Evolutionary conservation across 2,888 invertebrate species (phyloP).

Genomic region (Acrobasis consociella): DNA sequence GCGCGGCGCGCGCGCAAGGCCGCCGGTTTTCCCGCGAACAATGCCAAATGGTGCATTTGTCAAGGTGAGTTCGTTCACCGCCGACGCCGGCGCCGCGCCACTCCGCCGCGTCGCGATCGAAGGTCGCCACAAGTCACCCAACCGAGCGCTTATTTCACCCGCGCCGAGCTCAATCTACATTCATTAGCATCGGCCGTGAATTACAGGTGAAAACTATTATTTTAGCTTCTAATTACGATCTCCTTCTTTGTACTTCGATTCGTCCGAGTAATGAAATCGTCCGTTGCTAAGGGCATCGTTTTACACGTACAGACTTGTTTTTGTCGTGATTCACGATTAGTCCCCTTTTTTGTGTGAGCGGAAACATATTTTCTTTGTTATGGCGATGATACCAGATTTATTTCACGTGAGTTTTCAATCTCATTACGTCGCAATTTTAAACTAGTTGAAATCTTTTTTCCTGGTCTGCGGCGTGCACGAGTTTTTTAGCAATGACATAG

Average conservation of each 20-base stretch:
- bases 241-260: constrained; percentile 29
- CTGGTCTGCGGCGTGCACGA: constrained; percentile 17
- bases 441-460: constrained; percentile 1
- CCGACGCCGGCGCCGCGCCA: constrained; percentile 67
- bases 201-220: constrained; percentile 70
- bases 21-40: constrained; percentile 83
- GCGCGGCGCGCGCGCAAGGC: constrained; percentile 77
- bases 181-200: constrained; percentile 64
- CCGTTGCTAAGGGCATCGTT: constrained; percentile 8
- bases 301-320: constrained; percentile 23
- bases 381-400: constrained; percentile 4
- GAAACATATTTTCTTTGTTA: constrained; percentile 21
- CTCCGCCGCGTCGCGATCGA: constrained; percentile 64
- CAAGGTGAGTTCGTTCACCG: constrained; percentile 83
- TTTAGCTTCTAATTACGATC: constrained; percentile 39
- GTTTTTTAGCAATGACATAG: constrained; percentile 21
- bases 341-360: constrained; percentile 19
- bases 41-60: constrained; percentile 84
- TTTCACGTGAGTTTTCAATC: constrained; percentile 6
- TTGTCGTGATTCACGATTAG: constrained; percentile 25
- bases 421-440: constrained; percentile 1
- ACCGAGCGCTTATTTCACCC: constrained; percentile 54
- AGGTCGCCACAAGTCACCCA: constrained; percentile 72
- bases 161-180: constrained; percentile 58
- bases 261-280: constrained; percentile 17